Conservation (phyloP, 1,140 invertebrate genomes). For the Drosophila saltans region DNA sequence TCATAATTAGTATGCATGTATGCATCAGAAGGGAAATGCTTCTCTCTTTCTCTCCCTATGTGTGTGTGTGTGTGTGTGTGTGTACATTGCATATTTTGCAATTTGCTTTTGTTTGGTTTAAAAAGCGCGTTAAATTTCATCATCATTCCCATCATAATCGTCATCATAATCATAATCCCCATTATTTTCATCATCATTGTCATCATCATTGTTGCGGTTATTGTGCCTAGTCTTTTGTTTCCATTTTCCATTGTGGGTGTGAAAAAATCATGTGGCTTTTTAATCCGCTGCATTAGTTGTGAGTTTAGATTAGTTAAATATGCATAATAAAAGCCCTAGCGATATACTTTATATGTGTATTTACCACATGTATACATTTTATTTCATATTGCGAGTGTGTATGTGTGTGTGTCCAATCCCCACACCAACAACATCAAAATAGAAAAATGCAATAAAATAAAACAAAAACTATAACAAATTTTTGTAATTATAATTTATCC, state of each 20-base stretch:
- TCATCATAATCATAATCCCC: background rate
- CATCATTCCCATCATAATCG: constrained; percentile 28
- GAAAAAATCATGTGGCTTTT: constrained; percentile 24
- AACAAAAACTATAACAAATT: too few species aligned
- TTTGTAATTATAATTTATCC: too few species aligned
- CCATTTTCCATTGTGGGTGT: constrained; percentile 22
- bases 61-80: constrained; percentile 18
- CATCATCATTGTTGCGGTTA: constrained; percentile 11
- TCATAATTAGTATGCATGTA: constrained; percentile 64
- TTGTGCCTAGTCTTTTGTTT: constrained; percentile 23
- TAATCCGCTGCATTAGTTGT: constrained; percentile 16
- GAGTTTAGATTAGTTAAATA: constrained; percentile 14
- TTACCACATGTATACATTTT: background rate
- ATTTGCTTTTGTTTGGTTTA: constrained; percentile 64
- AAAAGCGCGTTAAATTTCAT: constrained; percentile 58
- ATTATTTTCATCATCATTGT: background rate
- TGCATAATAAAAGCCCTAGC: constrained; percentile 12
- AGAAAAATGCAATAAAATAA: too few species aligned
- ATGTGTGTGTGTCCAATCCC: too few species aligned
- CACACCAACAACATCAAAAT: too few species aligned
- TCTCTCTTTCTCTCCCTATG: background rate
- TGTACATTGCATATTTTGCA: constrained; percentile 34
- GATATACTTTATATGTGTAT: background rate
- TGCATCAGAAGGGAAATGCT: constrained; percentile 23
- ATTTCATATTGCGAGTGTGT: background rate